These are phyloP conservation scores for Numenius arquata DNA, from an alignment of 2,113 vertebrate species.

Conservation along the genomic window DNA sequence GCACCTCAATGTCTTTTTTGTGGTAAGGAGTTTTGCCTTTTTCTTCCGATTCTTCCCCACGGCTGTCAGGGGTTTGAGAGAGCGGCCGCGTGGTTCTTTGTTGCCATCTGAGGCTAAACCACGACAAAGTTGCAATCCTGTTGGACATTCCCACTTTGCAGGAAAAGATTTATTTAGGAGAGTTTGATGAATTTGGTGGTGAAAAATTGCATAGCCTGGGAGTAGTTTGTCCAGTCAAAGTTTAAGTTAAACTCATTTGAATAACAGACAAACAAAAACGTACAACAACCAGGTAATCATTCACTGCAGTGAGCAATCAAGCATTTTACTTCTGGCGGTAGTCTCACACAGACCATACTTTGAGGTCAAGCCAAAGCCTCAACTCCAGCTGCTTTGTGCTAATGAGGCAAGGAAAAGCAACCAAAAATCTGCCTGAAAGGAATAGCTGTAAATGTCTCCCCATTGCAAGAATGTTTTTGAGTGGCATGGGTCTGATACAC, in stretches of 20 bases:
- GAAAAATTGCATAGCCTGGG: background rate
- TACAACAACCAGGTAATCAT: background rate
- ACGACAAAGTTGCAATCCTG: background rate
- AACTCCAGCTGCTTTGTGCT: constrained; percentile 24
- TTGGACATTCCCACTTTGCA: background rate
- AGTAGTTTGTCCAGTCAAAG: background rate
- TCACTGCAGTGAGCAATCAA: background rate
- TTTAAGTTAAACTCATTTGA: background rate
- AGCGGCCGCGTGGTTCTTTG: no score
- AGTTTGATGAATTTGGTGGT: background rate
- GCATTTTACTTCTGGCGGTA: background rate
- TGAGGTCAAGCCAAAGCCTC: constrained; percentile 9
- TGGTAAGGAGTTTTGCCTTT: no score
- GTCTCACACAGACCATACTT: background rate
- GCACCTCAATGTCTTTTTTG: no score
- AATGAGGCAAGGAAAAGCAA: constrained; percentile 4
- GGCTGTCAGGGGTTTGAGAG: no score
- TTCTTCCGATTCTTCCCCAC: no score
- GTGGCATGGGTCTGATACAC: background rate
- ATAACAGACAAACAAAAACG: background rate
- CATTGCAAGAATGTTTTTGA: background rate
- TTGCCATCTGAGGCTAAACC: no score
- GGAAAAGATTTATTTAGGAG: background rate
- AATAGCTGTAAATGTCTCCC: background rate
- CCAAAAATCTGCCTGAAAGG: background rate